Evolutionary conservation across 2,888 invertebrate species (phyloP), one percentile per base, ranked within the genome.

Genomic region (Gasteruption jaculator): DNA sequence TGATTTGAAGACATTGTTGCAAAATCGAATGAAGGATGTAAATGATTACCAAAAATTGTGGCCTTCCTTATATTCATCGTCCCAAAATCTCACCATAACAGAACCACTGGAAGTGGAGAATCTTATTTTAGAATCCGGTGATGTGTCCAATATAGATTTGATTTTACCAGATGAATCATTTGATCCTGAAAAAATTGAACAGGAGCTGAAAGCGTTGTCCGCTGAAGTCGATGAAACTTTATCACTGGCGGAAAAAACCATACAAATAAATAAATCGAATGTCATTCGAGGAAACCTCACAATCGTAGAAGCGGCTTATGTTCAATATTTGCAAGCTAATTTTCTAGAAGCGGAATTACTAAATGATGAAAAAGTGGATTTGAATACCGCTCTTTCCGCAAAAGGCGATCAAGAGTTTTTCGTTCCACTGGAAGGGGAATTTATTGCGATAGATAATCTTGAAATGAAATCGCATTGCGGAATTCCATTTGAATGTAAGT

Each of bases 401-500:
- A n/a, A 35, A 5, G 26, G 16, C 1, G 39, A 48, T 32, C 54
- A 54, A 26, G 21, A 43, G 11, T 56, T 57, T 20, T 6, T 34
- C 2, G 10, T 4, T 2, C 39, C 52, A 0, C 40, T 66, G 12
- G 14, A 16, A n/a, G 57, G 45, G 14, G 39, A 49, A 32, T 41
- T 38, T 21, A 34, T 65, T 10, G 40, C 30, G 3, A 42, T 62
- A 4, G 33, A 57, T 1, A 21, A 61, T 19, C 41, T 66, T 18
- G 41, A 56, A 46, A 48, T 64, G 6, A 51, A 60, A 12, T 50
- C 54, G 5, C 41, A 64, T 18, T 68, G 67, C 24, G 64, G 63
- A 31, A 52, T 66, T 39, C 50, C 61, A 5, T 41, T 38, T 12
- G 32, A 54, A 21, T 49, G 66, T 66, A 47, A 54, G 53, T 44